A percentile compares a stretch with the other conserved stretches of the same genome.
Evolutionary conservation across 1,140 invertebrate species (phyloP).

Genomic region (Galleria mellonella): DNA sequence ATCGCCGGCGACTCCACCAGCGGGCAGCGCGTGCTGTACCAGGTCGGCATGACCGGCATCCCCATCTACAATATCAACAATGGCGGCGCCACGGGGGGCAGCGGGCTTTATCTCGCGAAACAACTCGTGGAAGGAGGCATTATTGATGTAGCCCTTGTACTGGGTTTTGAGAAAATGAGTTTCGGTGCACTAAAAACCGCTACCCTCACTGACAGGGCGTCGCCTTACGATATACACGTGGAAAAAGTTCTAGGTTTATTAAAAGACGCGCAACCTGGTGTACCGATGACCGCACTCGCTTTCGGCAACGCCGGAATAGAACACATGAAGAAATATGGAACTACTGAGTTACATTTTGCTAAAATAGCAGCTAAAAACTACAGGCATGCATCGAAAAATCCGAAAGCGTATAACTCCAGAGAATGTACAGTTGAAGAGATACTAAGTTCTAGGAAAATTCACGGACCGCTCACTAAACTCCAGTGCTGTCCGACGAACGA

Average conservation of each 20-base stretch:
- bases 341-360: slow-evolving; percentile 91
- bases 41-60: slow-evolving; percentile 94
- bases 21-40: slow-evolving; percentile 93
- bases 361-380: slow-evolving; percentile 98
- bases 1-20: slow-evolving; percentile 97
- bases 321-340: slow-evolving; percentile 96
- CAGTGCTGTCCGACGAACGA: slow-evolving; percentile 97
- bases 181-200: slow-evolving; percentile 83
- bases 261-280: slow-evolving; percentile 78
- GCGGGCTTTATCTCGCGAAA: slow-evolving; percentile 89
- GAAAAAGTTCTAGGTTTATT: slow-evolving; percentile 86
- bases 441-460: slow-evolving; percentile 84
- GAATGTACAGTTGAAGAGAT: slow-evolving; percentile 91
- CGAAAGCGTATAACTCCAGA: slow-evolving; percentile 92
- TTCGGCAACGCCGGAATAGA: slow-evolving; percentile 96
- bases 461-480: slow-evolving; percentile 91
- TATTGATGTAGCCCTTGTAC: slow-evolving; percentile 88
- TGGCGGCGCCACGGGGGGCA: slow-evolving; percentile 95
- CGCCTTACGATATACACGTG: slow-evolving; percentile 94
- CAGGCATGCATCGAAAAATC: slow-evolving; percentile 95
- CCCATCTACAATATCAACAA: slow-evolving; percentile 98
- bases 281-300: slow-evolving; percentile 89
- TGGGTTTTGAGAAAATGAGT: slow-evolving; percentile 98
- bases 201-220: slow-evolving; percentile 89
- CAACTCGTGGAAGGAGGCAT: slow-evolving; percentile 89